These are phyloP conservation scores for Yponomeuta evonymella DNA, from an alignment of 2,888 invertebrate genomes.

Conservation along the genomic window DNA sequence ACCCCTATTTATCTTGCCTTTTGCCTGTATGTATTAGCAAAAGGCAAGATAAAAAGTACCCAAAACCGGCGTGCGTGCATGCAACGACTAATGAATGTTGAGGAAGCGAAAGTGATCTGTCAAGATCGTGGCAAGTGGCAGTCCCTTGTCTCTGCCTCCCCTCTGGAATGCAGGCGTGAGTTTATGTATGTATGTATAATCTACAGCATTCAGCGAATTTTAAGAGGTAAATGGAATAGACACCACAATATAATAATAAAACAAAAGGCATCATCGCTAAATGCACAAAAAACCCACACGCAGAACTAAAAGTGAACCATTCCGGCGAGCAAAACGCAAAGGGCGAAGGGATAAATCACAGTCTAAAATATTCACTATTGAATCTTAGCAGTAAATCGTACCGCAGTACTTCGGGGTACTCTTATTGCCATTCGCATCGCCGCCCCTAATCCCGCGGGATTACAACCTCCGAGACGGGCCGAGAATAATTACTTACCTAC, in stretches of 20 bases:
- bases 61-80: too few relatives aligned
- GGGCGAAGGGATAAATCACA: slow-evolving; percentile 55
- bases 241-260: background rate
- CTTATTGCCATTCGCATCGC: slow-evolving; percentile 73
- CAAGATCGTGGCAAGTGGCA: too few relatives aligned
- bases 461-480: slow-evolving; percentile 65
- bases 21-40: too few relatives aligned
- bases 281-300: background rate
- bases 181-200: too few relatives aligned
- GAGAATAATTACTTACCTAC: slow-evolving; percentile 73
- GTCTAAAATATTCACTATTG: slow-evolving; percentile 74
- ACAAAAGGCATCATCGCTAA: background rate
- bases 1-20: too few relatives aligned
- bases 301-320: slow-evolving; percentile 27
- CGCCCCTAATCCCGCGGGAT: slow-evolving; percentile 72
- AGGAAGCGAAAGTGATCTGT: too few relatives aligned
- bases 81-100: too few relatives aligned
- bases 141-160: too few relatives aligned
- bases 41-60: too few relatives aligned
- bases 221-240: too few relatives aligned
- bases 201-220: too few relatives aligned
- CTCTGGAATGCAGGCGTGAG: too few relatives aligned
- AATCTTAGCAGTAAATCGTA: slow-evolving; percentile 73
- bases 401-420: slow-evolving; percentile 65
- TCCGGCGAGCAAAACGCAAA: slow-evolving; percentile 23